These are phyloP conservation scores for Spicauda simplicius DNA, from an alignment of 2,888 invertebrate species.

Conservation along the genomic window DNA sequence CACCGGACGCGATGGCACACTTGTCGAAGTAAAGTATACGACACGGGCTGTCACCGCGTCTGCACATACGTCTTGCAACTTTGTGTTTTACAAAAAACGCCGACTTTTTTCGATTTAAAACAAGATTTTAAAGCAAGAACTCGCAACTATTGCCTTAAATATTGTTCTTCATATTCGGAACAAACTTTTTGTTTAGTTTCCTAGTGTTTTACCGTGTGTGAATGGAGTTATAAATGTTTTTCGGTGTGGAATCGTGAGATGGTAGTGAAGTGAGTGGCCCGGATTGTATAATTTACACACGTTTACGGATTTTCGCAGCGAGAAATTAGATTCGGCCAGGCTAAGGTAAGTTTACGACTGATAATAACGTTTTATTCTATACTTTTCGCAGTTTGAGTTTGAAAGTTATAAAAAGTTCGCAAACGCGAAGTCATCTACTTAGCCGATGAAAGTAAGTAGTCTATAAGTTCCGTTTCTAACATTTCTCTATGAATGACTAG, in stretches of 20 bases:
- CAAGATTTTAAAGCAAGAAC: slow-evolving; percentile 50
- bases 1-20: neutral
- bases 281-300: slow-evolving; percentile 39
- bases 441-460: slow-evolving; percentile 36
- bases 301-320: slow-evolving; percentile 33
- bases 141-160: slow-evolving; percentile 48
- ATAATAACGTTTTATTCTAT: slow-evolving; percentile 16
- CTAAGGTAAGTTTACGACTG: slow-evolving; percentile 45
- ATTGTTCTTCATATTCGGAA: slow-evolving; percentile 41
- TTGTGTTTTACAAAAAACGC: slow-evolving; percentile 46
- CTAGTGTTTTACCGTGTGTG: slow-evolving; percentile 37
- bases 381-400: slow-evolving; percentile 17
- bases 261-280: slow-evolving; percentile 43
- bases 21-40: slow-evolving; percentile 7
- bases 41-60: slow-evolving; percentile 31
- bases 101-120: slow-evolving; percentile 50
- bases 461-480: slow-evolving; percentile 30
- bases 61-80: slow-evolving; percentile 41
- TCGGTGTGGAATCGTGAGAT: slow-evolving; percentile 41
- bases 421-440: slow-evolving; percentile 36
- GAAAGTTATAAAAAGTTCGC: slow-evolving; percentile 37
- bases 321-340: slow-evolving; percentile 47
- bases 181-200: slow-evolving; percentile 37
- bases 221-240: slow-evolving; percentile 41
- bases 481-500: slow-evolving; percentile 30